Evolutionary conservation across 1,140 invertebrate genomes (phyloP), one percentile per base, ranked within the genome.

Genomic region (Drosophila albomicans): DNA sequence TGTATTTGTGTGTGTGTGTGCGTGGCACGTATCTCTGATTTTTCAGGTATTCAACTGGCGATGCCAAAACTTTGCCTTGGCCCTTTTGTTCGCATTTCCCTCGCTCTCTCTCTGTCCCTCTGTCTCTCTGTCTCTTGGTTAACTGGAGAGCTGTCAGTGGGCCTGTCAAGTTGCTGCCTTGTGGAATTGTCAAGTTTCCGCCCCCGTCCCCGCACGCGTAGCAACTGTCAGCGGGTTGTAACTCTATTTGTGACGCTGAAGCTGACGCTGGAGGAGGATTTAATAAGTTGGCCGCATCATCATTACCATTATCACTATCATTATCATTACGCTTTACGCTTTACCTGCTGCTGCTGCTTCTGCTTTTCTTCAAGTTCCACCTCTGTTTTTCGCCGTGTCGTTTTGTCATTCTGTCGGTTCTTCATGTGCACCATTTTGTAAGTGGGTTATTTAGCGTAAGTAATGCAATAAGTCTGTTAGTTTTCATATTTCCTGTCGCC

Each of bases 361-460:
- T 41, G 7, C 13, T 35, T 41, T 35, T 25, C 54, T 25, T 25
- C 54, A 10, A 48, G 25, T 51, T 41, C 28, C 25, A 10, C 16
- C 7, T 13, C 49, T 48, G 3, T 52, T 28, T 63, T n/a, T 5
- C 13, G 10, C 7, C 16, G n/a, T 11, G 41, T 45, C 48, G 8
- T 48, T 45, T 49, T 61, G 41, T 48, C 52, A 38, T 56, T 41
- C 51, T 57, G 61, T 15, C 28, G 61, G 8, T 64, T 58, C 57
- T 70, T 64, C 54, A 54, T 65, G 69, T 59, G 66, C 72, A 74
- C 61, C 84, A 73, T 75, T 88, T 87, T 88, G 84, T 88, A 89
- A 88, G 84, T 81, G 84, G 84, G 84, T 88, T 88, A 89, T 88
- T 88, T 88, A 84, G 78, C 77, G 84, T 88, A 88, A 88, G 84